A percentile compares a stretch with the other conserved stretches of the same genome.
These are phyloP conservation scores for Amblyraja radiata DNA, from an alignment of 2,797 vertebrate species.

Conservation along the genomic window DNA sequence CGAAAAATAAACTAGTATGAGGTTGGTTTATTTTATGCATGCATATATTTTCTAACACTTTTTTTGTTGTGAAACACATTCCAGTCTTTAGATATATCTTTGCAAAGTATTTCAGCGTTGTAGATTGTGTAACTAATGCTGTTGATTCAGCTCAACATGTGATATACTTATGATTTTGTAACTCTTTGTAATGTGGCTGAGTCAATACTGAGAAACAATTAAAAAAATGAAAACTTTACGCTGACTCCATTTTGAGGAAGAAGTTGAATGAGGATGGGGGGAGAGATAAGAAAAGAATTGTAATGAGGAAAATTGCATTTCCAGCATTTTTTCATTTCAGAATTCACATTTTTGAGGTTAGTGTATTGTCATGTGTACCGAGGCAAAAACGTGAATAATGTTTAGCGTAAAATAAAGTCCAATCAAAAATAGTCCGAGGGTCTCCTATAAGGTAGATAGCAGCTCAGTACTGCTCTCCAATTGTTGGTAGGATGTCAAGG, in stretches of 20 bases:
- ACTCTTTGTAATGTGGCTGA: not conserved
- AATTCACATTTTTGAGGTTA: no score
- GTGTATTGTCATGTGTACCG: no score
- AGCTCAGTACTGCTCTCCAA: no score
- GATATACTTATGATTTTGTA: not conserved
- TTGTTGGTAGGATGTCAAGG: no score
- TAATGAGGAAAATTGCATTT: no score
- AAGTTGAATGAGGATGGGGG: no score
- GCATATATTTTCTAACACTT: not conserved
- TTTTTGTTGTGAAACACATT: not conserved
- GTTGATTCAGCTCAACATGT: not conserved
- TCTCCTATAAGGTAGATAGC: no score
- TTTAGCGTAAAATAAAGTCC: no score
- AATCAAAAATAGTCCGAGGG: no score
- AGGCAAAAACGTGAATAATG: no score
- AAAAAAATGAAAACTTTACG: not conserved
- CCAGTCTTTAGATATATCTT: not conserved
- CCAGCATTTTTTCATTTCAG: no score
- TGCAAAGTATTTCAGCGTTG: not conserved
- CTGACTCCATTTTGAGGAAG: not conserved
- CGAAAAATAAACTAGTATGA: slow-evolving; percentile 34
- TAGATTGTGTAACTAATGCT: slow-evolving; percentile 1
- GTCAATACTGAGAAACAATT: not conserved
- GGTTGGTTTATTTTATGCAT: slow-evolving; percentile 43
- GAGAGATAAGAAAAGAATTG: no score